Evolutionary conservation across 2,113 vertebrate species (phyloP).

Genomic region (Struthidea cinerea): DNA sequence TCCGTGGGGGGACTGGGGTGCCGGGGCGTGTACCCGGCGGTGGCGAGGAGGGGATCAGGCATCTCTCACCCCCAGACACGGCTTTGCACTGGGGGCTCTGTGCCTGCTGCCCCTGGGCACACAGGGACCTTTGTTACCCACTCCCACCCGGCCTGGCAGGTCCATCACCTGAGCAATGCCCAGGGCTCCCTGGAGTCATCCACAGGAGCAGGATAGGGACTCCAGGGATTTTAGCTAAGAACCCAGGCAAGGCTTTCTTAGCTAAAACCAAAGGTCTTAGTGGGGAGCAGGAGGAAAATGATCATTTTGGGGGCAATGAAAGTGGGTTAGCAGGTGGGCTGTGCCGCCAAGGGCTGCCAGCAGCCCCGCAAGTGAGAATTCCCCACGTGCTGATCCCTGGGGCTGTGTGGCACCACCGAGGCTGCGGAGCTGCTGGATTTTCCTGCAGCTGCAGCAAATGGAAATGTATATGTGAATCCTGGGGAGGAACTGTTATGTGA

Average conservation of each 20-base stretch:
- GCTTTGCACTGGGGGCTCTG: fast-evolving
- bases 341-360: neutral
- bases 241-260: neutral
- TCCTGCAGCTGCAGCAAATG: conserved; percentile 6
- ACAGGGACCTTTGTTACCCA: fast-evolving
- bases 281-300: neutral
- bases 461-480: neutral
- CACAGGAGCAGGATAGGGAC: fast-evolving
- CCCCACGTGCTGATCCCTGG: fast-evolving
- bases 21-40: fast-evolving
- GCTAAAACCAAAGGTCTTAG: neutral
- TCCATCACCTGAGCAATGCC: fast-evolving
- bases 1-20: fast-evolving
- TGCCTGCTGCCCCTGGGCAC: neutral
- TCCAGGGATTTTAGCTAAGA: neutral
- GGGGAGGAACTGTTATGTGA: neutral
- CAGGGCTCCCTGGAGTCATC: neutral
- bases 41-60: fast-evolving
- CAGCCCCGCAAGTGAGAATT: neutral
- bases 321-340: neutral
- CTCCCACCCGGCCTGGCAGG: fast-evolving
- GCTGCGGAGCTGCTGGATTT: neutral
- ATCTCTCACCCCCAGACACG: fast-evolving
- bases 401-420: fast-evolving
- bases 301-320: neutral